Base-by-base conservation (phyloP, 2,113 vertebrate genomes). In the Anser cygnoides region DNA sequence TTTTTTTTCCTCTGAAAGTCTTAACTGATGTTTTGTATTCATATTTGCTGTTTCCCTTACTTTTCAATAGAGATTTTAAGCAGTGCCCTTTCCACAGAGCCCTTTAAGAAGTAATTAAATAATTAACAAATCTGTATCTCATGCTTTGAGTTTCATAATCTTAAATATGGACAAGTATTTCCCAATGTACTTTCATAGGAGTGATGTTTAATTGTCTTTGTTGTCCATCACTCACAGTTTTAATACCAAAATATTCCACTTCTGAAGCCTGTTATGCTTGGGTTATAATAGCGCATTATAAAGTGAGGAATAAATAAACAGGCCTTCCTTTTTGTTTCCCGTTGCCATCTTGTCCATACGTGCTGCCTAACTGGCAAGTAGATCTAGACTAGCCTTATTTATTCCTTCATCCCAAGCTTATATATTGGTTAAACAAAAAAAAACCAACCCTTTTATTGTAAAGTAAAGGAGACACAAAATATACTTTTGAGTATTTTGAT, bases 141-240 rank as follows among this genome's bases (percentile, higher is more conserved):
- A 57, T 50, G 61, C 61, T 92, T 78, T 78, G 58, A 87, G 49
- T 87, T 91, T 91, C 43, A 52, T 75, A 54, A 57, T 84, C 73
- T 89, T 84, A 77, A 63, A 89, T 79, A 58, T 72, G 77, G 50
- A 67, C 41, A 25, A 49, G 52, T 37, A 65, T 79, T 94, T 72
- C 49, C 10, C 31, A 66, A 2, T 41, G 50, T 89, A 91, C 19
- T 85, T 95, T 26, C 44, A 54, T 10, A 73, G n/a, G 52, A 55
- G 11, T 62, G n/a, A 57, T 81, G 87, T 93, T 88, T 85, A 80
- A 22, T 93, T 85, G 44, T 92, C 37, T 93, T 94, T 74, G 63
- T 82, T 17, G 63, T 77, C 85, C 15, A 55, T 90, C 68, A 62
- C 44, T 84, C n/a, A 62, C 22, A 80, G 13, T 84, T 88, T 84